Evolutionary conservation across 2,113 vertebrate genomes (phyloP).

Genomic region (Ellobius talpinus): DNA sequence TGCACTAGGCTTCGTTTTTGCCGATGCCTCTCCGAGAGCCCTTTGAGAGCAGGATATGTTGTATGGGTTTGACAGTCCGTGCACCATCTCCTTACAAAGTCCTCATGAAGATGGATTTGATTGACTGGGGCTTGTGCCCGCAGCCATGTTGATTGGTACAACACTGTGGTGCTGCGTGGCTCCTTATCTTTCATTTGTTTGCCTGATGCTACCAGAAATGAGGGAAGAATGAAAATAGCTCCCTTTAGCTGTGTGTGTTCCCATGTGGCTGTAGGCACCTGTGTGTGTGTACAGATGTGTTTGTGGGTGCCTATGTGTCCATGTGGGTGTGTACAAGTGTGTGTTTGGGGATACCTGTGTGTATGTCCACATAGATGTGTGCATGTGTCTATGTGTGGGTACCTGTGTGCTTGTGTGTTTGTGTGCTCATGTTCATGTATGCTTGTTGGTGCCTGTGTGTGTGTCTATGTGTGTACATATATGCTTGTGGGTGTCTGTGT

Average conservation of each 20-base stretch:
- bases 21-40: not conserved
- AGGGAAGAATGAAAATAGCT: not conserved
- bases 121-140: not conserved
- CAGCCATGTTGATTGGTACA: not conserved
- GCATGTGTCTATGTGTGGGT: not conserved
- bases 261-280: not conserved
- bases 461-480: not conserved
- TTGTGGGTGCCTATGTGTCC: not conserved
- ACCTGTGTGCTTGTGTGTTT: no score
- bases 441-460: not conserved
- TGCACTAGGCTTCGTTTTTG: not conserved
- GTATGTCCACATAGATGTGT: not conserved
- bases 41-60: conserved; percentile 34
- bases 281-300: not conserved
- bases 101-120: not conserved
- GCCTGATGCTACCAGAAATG: not conserved
- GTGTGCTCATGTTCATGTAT: not conserved
- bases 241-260: not conserved
- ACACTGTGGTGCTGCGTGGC: not conserved
- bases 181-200: conserved; percentile 9
- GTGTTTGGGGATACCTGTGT: not conserved
- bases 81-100: not conserved
- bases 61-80: not conserved
- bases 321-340: not conserved
- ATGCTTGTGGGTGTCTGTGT: not conserved